These are phyloP conservation scores for Cataglyphis hispanica DNA, from an alignment of 1,140 invertebrate species.

Conservation along the genomic window DNA sequence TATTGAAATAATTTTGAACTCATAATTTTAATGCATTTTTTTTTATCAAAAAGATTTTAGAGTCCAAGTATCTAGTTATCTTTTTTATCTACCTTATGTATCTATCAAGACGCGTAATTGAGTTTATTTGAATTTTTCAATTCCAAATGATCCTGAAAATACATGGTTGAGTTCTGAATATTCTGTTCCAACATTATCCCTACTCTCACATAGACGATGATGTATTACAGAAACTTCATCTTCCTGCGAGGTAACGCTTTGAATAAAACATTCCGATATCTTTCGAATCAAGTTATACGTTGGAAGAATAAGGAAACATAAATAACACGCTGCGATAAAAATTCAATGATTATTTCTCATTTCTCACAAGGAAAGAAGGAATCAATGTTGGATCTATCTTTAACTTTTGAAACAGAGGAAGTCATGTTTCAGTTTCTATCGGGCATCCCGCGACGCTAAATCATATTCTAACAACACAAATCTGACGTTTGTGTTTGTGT, in stretches of 20 bases:
- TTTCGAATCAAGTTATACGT: slow-evolving; percentile 55
- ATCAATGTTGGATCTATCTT: slow-evolving; percentile 41
- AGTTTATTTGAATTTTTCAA: not conserved
- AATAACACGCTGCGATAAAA: slow-evolving; percentile 54
- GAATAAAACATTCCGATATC: slow-evolving; percentile 63
- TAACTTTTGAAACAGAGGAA: slow-evolving; percentile 8
- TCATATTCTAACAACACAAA: slow-evolving; percentile 36
- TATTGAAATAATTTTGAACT: not conserved
- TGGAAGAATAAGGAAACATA: slow-evolving; percentile 47
- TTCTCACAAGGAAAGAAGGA: slow-evolving; percentile 8
- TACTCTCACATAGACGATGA: slow-evolving; percentile 47
- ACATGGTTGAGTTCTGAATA: not conserved
- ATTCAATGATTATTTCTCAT: slow-evolving; percentile 57
- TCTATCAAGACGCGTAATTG: not conserved
- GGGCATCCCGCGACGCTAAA: slow-evolving; percentile 20
- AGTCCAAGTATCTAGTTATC: too few species aligned
- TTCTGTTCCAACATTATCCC: slow-evolving; percentile 27
- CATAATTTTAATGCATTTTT: not conserved
- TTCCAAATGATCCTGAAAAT: not conserved
- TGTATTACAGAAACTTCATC: slow-evolving; percentile 58
- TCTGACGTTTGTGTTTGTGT: not conserved
- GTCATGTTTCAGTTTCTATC: slow-evolving; percentile 26
- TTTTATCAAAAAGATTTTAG: not conserved
- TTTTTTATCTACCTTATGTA: too few species aligned
- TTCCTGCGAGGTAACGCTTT: slow-evolving; percentile 8